Percentiles rank a stretch among this genome's conserved stretches.
These are phyloP conservation scores for Tenthredo notha DNA, from an alignment of 2,888 invertebrate genomes.

Conservation along the genomic window DNA sequence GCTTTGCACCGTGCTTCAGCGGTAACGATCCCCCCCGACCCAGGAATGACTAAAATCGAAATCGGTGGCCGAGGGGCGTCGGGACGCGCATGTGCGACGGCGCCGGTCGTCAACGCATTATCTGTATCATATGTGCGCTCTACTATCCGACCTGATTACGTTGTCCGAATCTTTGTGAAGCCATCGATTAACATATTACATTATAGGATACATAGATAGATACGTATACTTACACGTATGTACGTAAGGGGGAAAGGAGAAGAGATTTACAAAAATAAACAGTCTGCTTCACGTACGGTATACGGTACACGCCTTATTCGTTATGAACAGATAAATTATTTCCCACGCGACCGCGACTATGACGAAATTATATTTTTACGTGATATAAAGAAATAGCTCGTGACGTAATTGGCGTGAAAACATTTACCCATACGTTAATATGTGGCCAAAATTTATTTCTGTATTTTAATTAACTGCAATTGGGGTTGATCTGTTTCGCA, in stretches of 20 bases:
- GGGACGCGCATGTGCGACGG: conserved; percentile 75
- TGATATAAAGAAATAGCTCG: background rate
- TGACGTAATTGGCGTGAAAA: conserved; percentile 14
- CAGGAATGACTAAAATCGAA: conserved; percentile 78
- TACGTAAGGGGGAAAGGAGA: background rate
- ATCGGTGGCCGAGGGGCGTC: conserved; percentile 75
- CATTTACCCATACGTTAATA: conserved; percentile 12
- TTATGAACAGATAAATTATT: conserved; percentile 2
- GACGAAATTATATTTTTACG: conserved; percentile 11
- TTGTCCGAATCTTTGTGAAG: conserved; percentile 61
- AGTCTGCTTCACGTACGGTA: background rate
- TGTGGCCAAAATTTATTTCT: background rate
- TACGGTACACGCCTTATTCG: background rate
- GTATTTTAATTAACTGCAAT: background rate
- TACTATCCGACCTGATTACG: conserved; percentile 73
- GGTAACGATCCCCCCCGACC: conserved; percentile 75
- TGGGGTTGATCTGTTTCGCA: background rate
- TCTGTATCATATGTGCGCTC: conserved; percentile 65
- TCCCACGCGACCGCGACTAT: background rate
- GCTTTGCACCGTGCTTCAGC: conserved; percentile 56
- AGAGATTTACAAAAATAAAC: conserved; percentile 11
- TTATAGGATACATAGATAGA: background rate
- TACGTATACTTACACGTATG: background rate
- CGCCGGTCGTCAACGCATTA: conserved; percentile 73
- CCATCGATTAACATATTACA: conserved; percentile 56